Evolutionary conservation across 2,888 invertebrate genomes (phyloP), one percentile per base, ranked within the genome.

Genomic region (Pachycephus smyrnensis): DNA sequence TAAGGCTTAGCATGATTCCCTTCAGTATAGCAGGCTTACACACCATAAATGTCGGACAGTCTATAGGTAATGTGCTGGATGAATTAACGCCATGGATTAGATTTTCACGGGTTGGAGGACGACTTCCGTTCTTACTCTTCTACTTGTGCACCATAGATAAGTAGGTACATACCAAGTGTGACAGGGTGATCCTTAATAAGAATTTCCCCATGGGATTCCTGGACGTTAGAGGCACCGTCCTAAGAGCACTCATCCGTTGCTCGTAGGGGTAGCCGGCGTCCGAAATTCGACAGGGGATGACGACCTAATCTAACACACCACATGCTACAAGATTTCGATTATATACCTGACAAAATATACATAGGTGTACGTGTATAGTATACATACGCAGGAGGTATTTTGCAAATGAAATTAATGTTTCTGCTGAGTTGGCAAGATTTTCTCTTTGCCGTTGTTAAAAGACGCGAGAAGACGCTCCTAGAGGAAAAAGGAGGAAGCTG

Each of bases 11-110:
- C 55, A 55, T 71, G 33, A 31, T 31, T 31, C 80, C 80, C 73
- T 79, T 81, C 81, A 80, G 81, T 77, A 81, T 82, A 78, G 82
- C 78, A 80, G 82, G 84, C 82, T 86, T 85, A 85, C 86, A 84
- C 83, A 80, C 82, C 80, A 81, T 84, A 85, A 84, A 85, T 77
- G 84, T 82, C 82, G 71, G 71, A 23, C 55, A 55, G 23, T 55
- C 55, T 55, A 55, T 55, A 55, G 23, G 55, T 55, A 55, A 55
- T 23, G 55, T 55, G 23, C 55, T 55, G 55, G 55, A 9, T 35
- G 35, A 68, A 23, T 30, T 6, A 36, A 12, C 12, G 68, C 23
- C 69, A 15, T 35, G 55, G 30, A 37, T 75, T 36, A 37, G 33
- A 75, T 75, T 75, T 79, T 32, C 37, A 12, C 32, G 68, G 68